Evolutionary conservation across 2,113 vertebrate species (phyloP).

Genomic region (Turnix velox): DNA sequence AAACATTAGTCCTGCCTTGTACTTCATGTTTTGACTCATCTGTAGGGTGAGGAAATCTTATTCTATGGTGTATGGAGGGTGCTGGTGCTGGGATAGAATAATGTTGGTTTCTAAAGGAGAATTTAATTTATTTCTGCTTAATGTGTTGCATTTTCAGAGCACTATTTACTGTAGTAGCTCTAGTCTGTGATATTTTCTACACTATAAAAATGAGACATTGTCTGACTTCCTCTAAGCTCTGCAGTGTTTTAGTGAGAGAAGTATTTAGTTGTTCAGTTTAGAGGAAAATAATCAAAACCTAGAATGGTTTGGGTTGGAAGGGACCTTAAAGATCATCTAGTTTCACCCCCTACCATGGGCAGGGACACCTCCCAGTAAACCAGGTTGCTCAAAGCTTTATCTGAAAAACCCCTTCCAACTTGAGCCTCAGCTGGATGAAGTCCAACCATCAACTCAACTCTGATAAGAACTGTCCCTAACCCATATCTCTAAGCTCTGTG

Average conservation of each 20-base stretch:
- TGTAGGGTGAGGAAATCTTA: not conserved
- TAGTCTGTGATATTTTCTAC: not conserved
- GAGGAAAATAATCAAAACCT: not conserved
- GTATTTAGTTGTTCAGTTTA: not conserved
- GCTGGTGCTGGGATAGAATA: not conserved
- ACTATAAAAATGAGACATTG: fast-evolving
- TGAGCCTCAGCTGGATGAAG: too few species aligned
- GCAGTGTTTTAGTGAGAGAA: not conserved
- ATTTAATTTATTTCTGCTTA: not conserved
- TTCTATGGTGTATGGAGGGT: fast-evolving
- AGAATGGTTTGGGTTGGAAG: too few species aligned
- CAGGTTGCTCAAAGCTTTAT: too few species aligned
- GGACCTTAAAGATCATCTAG: too few species aligned
- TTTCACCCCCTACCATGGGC: too few species aligned
- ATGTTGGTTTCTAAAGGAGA: not conserved
- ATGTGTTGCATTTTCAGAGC: not conserved
- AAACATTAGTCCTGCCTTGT: too few species aligned
- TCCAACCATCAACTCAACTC: too few species aligned
- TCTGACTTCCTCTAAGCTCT: not conserved
- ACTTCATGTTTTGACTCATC: too few species aligned
- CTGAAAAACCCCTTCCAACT: too few species aligned
- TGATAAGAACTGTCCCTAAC: too few species aligned
- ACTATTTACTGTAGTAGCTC: not conserved
- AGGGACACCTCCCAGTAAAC: too few species aligned
- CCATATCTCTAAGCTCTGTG: too few species aligned